Percentiles rank a stretch among this genome's conserved stretches.
Evolutionary conservation across 2,113 vertebrate species (phyloP).

Genomic region (Salvelinus alpinus): DNA sequence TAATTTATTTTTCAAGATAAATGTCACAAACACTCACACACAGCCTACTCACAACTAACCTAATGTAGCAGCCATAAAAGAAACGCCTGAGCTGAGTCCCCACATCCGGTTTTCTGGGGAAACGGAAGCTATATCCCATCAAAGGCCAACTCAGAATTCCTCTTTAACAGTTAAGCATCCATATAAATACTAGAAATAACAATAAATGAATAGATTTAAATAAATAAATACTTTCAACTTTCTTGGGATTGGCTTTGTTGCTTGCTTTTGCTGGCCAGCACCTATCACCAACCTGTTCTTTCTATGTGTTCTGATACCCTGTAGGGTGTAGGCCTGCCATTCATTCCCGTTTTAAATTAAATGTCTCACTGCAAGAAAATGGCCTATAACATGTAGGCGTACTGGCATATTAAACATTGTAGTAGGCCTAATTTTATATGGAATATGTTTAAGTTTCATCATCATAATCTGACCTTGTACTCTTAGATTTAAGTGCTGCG

Average conservation of each 20-base stretch:
- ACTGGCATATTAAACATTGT: not conserved
- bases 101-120: too few species aligned
- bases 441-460: not conserved
- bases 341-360: not conserved
- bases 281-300: conserved; percentile 32
- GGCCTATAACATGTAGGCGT: too few species aligned
- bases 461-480: not conserved
- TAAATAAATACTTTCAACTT: conserved; percentile 92
- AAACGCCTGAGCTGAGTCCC: too few species aligned
- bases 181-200: conserved; percentile 89
- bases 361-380: not conserved
- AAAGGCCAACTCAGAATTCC: conserved; percentile 39
- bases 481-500: too few species aligned
- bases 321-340: not conserved
- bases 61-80: too few species aligned
- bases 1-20: conserved; percentile 47
- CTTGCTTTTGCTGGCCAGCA: conserved; percentile 68
- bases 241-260: conserved; percentile 35
- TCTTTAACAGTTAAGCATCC: conserved; percentile 48
- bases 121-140: too few species aligned
- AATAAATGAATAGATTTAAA: conserved; percentile 66
- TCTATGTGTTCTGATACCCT: not conserved
- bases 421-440: not conserved
- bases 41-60: not conserved
- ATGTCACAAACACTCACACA: conserved; percentile 49